A percentile compares a stretch with the other conserved stretches of the same genome.
Conservation (phyloP, 2,113 vertebrate species). For the Psittacula cyanocephala region DNA sequence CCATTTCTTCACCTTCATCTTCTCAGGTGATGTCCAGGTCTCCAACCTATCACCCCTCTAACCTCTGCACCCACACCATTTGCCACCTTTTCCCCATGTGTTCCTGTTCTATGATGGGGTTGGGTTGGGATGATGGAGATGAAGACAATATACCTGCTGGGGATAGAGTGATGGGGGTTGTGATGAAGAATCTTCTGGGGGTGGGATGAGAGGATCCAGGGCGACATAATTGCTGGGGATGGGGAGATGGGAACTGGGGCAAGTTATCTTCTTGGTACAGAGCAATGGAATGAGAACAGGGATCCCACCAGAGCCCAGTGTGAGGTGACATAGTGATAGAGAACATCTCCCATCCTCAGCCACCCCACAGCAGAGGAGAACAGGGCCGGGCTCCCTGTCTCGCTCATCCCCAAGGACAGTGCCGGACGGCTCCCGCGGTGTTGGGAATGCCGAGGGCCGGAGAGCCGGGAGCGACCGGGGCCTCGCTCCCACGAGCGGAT, state of each 20-base stretch:
- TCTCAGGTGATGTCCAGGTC: fast-evolving
- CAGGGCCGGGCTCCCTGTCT: fast-evolving
- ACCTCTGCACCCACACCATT: fast-evolving
- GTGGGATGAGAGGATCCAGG: no score
- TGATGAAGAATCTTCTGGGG: fast-evolving
- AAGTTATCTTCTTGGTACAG: neutral
- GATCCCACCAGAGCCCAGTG: fast-evolving
- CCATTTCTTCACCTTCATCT: neutral
- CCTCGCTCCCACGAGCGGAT: conserved; percentile 63
- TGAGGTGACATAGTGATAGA: fast-evolving
- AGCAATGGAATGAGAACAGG: neutral
- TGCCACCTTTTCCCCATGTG: fast-evolving
- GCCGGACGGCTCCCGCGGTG: neutral
- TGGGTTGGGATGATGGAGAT: neutral
- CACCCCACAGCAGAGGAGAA: fast-evolving
- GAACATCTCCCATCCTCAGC: neutral
- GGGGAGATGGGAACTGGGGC: neutral
- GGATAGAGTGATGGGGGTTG: neutral
- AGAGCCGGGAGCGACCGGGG: conserved; percentile 12
- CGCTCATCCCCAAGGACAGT: neutral
- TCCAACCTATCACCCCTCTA: neutral
- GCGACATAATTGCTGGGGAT: fast-evolving
- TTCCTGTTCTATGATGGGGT: neutral
- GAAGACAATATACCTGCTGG: neutral
- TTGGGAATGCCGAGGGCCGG: conserved; percentile 44